These are phyloP conservation scores for Equus quagga DNA, from an alignment of 2,113 vertebrate species.

Conservation along the genomic window DNA sequence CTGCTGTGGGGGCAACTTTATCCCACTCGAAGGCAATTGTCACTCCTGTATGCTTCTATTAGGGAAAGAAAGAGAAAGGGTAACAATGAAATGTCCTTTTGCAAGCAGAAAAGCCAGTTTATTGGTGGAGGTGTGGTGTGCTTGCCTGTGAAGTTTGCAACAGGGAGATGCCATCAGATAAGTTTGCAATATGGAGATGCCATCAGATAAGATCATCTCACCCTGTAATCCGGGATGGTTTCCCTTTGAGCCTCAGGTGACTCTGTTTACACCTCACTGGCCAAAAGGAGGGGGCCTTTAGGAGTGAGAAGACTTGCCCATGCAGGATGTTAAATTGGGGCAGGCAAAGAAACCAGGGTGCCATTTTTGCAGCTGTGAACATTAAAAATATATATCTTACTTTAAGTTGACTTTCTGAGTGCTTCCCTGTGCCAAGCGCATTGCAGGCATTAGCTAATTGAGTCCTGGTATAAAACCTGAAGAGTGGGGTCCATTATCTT, in stretches of 20 bases:
- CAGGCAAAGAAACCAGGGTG: neutral
- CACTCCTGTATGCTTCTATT: conserved; percentile 62
- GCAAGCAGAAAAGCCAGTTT: conserved; percentile 76
- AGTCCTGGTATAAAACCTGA: neutral
- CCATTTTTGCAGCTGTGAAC: neutral
- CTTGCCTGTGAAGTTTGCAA: fast-evolving
- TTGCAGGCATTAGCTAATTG: fast-evolving
- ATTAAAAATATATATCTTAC: fast-evolving
- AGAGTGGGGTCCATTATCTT: fast-evolving
- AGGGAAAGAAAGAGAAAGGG: conserved; percentile 59
- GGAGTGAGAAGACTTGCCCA: neutral
- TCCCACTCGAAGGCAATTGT: conserved; percentile 75
- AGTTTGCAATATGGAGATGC: fast-evolving
- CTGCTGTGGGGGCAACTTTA: conserved; percentile 80
- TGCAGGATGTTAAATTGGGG: neutral
- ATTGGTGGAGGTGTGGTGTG: neutral
- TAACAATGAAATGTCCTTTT: conserved; percentile 54
- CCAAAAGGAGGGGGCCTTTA: neutral
- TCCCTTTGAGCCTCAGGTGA: neutral
- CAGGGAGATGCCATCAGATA: fast-evolving
- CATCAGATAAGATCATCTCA: neutral
- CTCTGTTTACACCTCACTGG: neutral
- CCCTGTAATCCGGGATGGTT: fast-evolving
- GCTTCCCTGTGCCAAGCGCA: fast-evolving
- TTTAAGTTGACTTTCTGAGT: neutral